Evolutionary conservation across 2,113 vertebrate species (phyloP).

Genomic region (Pseudonaja textilis): DNA sequence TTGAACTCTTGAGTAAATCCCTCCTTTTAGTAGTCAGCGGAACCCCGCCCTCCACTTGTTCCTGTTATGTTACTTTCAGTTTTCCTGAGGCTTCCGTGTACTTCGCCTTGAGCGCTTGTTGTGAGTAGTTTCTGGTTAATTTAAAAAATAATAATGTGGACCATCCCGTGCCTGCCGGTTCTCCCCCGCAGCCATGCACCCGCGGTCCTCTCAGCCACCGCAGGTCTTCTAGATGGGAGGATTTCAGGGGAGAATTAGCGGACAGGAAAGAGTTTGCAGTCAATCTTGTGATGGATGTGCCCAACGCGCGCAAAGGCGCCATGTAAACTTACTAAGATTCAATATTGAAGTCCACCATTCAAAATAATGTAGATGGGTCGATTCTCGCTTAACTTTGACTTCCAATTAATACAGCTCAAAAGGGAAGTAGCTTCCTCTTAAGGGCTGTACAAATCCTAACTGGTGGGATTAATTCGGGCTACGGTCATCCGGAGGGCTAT

Average conservation of each 20-base stretch:
- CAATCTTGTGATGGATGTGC: not conserved
- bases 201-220: not conserved
- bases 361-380: not conserved
- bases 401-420: not conserved
- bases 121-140: not conserved
- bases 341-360: not conserved
- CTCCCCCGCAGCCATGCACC: not conserved
- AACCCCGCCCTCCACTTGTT: not conserved
- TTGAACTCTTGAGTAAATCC: not conserved
- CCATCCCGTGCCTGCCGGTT: not conserved
- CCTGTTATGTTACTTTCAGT: not conserved
- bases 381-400: not conserved
- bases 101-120: not conserved
- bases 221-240: not conserved
- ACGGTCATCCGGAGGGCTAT: not conserved
- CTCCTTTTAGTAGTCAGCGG: not conserved
- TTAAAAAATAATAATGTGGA: not conserved
- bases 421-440: not conserved
- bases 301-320: not conserved
- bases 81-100: fast-evolving
- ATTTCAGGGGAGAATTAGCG: not conserved
- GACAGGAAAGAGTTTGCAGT: not conserved
- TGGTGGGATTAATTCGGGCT: not conserved
- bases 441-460: not conserved
- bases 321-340: not conserved